These are phyloP conservation scores for Ochropacha duplaris DNA, from an alignment of 2,888 invertebrate species.

Conservation along the genomic window DNA sequence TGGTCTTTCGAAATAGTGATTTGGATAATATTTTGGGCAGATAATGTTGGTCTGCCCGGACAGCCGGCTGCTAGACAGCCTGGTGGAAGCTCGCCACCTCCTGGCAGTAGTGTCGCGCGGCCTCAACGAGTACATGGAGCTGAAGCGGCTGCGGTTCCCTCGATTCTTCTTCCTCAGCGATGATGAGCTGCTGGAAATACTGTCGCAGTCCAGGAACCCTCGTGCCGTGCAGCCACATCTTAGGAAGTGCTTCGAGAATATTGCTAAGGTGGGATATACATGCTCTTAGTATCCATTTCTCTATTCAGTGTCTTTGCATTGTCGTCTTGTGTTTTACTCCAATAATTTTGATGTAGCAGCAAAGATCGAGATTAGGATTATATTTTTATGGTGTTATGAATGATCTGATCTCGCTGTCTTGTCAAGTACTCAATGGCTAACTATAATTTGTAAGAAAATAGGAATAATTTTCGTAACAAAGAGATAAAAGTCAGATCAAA, in stretches of 20 bases:
- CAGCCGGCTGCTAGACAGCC: slow-evolving; percentile 85
- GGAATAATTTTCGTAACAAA: no score
- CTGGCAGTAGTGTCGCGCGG: slow-evolving; percentile 89
- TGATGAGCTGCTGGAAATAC: slow-evolving; percentile 90
- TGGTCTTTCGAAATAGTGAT: no score
- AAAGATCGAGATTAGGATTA: no score
- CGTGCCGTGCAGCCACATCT: slow-evolving; percentile 90
- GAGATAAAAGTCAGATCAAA: no score
- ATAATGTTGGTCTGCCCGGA: slow-evolving; percentile 86
- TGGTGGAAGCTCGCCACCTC: slow-evolving; percentile 87
- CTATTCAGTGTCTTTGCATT: no score
- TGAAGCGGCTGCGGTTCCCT: slow-evolving; percentile 89
- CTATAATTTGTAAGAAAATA: no score
- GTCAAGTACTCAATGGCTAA: no score
- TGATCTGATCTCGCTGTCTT: no score
- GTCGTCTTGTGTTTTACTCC: no score
- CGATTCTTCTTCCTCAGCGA: slow-evolving; percentile 91
- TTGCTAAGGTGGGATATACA: slow-evolving; percentile 87
- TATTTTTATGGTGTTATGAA: no score
- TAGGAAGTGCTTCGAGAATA: slow-evolving; percentile 92
- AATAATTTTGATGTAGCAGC: no score
- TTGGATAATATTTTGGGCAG: slow-evolving; percentile 46
- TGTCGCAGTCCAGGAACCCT: slow-evolving; percentile 91
- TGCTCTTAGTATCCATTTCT: no score
- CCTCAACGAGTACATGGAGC: slow-evolving; percentile 89